Base-by-base conservation (phyloP, 2,888 invertebrate genomes). In the Eupithecia exiguata region DNA sequence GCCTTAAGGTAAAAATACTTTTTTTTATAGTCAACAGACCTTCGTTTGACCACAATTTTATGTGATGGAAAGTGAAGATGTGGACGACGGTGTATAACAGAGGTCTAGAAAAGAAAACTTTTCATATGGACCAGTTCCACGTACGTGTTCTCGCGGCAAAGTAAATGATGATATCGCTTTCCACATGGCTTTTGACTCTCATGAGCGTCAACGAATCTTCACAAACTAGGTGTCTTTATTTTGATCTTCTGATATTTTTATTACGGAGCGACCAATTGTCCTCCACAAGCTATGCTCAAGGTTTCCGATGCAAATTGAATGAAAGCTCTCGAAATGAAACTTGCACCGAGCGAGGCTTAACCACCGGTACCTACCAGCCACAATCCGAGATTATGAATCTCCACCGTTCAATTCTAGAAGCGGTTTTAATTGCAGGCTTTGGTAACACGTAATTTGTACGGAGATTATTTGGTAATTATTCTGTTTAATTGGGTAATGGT, bases 291-390 rank as follows among this genome's bases (percentile, higher is more conserved):
- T 75, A 35, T 70, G 88, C 88, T 88, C 88, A 89, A 80, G 86
- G 87, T 86, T 88, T 88, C 84, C 86, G 87, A 90, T 89, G 88
- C 88, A 91, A 91, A 91, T 91, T 90, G 88, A 89, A 90, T 86
- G 86, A 87, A 86, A 89, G 86, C 88, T 87, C 83, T 79, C 78
- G 82, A 84, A 84, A 88, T 85, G 87, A 87, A 90, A 88, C 85
- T 89, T 87, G 74, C 71, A 53, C 73, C 43, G 73, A 76, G 79
- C 84, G 82, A 77, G 84, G 85, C 84, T 86, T 83, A 84, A 75
- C 79, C 79, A 81, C 80, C 79, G 75, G 68, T 71, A 68, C 61
- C 70, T 35, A 61, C 84, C 83, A 82, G 77, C 36, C 65, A 65
- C 65, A 65, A 66, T 83, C 79, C 61, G 79, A 46, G 80, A 78